phyloP scores from a whole-genome alignment of 2,797 vertebrate genomes.

The Macropus fuliginosus region DNA sequence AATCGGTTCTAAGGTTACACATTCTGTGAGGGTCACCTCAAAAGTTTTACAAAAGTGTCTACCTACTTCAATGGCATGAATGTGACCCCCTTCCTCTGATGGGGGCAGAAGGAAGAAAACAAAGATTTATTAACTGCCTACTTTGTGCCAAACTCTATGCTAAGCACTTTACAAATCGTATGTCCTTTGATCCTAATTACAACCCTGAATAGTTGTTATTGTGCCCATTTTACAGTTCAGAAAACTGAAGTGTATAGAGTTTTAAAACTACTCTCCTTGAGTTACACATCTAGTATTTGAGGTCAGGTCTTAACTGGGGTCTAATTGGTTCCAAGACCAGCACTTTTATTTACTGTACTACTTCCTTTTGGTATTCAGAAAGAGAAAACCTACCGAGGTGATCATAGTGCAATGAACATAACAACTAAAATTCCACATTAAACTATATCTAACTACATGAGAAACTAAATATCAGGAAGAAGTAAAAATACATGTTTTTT shows the following conservation, averaged over 20 bases:
- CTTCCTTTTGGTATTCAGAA: background rate
- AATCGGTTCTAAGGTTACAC: conserved; percentile 26
- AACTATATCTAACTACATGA: background rate
- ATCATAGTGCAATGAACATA: background rate
- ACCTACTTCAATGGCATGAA: background rate
- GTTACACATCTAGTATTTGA: background rate
- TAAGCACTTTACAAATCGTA: background rate
- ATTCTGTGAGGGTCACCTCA: conserved; percentile 11
- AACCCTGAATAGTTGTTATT: background rate
- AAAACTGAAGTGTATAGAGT: background rate
- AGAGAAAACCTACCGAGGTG: background rate
- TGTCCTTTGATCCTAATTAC: background rate
- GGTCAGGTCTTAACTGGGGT: background rate
- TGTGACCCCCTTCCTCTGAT: background rate
- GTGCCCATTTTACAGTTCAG: background rate
- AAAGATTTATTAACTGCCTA: background rate
- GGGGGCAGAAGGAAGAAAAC: background rate
- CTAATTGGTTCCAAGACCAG: background rate
- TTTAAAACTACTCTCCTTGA: background rate
- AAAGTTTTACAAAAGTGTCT: conserved; percentile 8
- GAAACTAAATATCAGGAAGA: background rate
- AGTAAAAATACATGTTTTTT: conserved; percentile 1
- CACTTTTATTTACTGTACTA: background rate
- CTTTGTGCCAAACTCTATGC: background rate
- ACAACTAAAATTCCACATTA: background rate